Evolutionary conservation across 2,888 invertebrate species (phyloP), one percentile per base, ranked within the genome.

Genomic region (Dromius quadrimaculatus): DNA sequence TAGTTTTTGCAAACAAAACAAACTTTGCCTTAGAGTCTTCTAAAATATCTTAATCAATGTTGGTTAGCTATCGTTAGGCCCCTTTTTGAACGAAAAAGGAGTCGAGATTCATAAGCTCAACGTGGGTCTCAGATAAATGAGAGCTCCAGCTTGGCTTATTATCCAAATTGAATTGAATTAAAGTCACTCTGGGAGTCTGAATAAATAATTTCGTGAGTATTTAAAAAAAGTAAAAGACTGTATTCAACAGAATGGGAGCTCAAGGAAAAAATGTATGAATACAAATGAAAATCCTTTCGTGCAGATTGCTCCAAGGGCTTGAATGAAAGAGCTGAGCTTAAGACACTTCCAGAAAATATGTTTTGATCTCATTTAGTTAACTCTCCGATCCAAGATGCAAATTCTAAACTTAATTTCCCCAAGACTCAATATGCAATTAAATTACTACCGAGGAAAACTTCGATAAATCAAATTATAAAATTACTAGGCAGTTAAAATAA

Each of bases 401-500:
- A 59, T 59, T 54, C 50, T 54, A 54, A 54, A 54, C 50, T 28
- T 28, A 54, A 54, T 54, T 54, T 54, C 28, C 50, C 32, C 28
- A 54, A 54, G 23, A 23, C 32, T 54, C 13, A 28, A 54, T 28
- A 54, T 54, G 17, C n/a, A 43, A 43, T 43, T 9, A 23, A 54
- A 54, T 54, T 54, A 54, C 50, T 28, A 23, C 50, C 28, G 17
- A 9, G 6, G 23, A 22, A 45, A 45, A 63, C 15, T 41, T 57
- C 41, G 41, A 50, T 28, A 38, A 57, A 66, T 41, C 41, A 11
- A 66, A 66, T 66, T 57, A 66, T 36, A 47, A 43, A 47, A 65
- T 65, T 57, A 66, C 22, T 59, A 11, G 36, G 11, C 38, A 43
- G 23, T 57, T 68, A 59, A 59, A 61, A 59, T 69, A 69, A 61